Evolutionary conservation across 23 tunicate genomes (phyloP).

Genomic region (Aplidium turbinatum): DNA sequence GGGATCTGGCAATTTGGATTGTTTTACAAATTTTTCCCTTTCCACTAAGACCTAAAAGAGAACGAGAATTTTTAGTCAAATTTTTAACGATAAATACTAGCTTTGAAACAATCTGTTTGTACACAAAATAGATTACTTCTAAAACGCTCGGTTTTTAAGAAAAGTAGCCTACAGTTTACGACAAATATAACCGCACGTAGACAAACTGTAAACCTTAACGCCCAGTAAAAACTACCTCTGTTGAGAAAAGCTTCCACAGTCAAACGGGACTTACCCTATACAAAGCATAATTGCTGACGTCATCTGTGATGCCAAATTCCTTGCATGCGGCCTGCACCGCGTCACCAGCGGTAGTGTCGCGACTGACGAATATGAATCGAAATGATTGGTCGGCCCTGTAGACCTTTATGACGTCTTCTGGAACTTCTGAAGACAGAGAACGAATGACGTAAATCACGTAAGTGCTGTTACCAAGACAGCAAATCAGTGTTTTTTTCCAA

Average conservation of each 20-base stretch:
- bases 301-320: slow-evolving; percentile 82
- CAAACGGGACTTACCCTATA: slow-evolving; percentile 56
- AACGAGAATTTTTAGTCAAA: no score
- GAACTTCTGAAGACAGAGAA: slow-evolving; percentile 50
- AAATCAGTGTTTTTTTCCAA: no score
- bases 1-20: slow-evolving; percentile 87
- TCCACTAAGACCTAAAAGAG: slow-evolving; percentile 72
- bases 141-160: no score
- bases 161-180: background rate
- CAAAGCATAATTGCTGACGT: slow-evolving; percentile 59
- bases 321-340: slow-evolving; percentile 70
- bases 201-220: no score
- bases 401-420: slow-evolving; percentile 93
- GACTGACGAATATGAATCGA: slow-evolving; percentile 73
- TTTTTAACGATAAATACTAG: no score
- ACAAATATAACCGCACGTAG: no score
- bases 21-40: slow-evolving; percentile 84
- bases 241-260: slow-evolving; percentile 1
- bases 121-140: no score
- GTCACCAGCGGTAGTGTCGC: slow-evolving; percentile 91
- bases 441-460: no score
- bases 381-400: slow-evolving; percentile 84
- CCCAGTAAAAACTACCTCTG: no score
- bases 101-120: no score
- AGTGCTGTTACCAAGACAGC: no score